A percentile compares a stretch with the other conserved stretches of the same genome.
Conservation (phyloP, 2,113 vertebrate species). For the Grammomys surdaster region DNA sequence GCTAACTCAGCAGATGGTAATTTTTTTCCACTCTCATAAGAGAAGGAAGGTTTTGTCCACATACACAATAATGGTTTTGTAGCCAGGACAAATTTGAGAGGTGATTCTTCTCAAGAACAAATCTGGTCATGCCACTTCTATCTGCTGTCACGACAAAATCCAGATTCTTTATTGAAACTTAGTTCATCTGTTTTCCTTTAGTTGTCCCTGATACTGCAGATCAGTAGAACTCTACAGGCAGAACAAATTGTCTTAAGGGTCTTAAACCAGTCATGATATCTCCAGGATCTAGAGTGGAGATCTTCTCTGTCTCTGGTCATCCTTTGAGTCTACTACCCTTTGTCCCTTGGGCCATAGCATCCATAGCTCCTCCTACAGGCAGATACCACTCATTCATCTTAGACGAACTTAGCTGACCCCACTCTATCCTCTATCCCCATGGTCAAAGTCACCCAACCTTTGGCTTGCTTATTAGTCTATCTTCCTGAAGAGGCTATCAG, state of each 20-base stretch:
- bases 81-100: neutral
- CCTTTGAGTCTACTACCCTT: neutral
- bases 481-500: constrained; percentile 5
- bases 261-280: neutral
- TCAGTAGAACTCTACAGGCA: neutral
- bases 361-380: neutral
- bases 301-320: neutral
- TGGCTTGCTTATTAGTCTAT: neutral
- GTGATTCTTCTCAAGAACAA: neutral
- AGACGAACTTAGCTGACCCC: neutral
- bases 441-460: neutral
- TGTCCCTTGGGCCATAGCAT: neutral
- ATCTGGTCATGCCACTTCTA: neutral
- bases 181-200: neutral
- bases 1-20: neutral
- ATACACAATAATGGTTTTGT: neutral
- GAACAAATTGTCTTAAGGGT: neutral
- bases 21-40: neutral
- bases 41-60: neutral
- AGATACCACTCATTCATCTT: neutral
- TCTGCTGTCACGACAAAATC: neutral
- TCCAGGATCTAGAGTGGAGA: neutral
- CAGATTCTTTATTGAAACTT: neutral
- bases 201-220: accelerated
- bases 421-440: neutral